Base-by-base conservation (phyloP, 2,888 invertebrate genomes). In the Agonum fuliginosum region DNA sequence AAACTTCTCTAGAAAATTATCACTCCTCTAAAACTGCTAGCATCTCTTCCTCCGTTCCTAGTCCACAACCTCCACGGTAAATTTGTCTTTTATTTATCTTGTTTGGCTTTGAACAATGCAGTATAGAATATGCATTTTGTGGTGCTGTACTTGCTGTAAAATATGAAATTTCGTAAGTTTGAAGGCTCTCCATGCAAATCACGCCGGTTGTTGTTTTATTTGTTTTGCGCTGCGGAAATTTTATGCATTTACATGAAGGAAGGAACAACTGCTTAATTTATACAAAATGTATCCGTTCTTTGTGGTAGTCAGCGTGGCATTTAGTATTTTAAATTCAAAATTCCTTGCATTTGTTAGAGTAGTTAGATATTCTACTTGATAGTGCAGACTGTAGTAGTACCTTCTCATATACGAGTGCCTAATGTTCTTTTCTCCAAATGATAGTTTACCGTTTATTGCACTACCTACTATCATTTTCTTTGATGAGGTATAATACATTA, bases 241-340 rank as follows among this genome's bases (percentile, higher is more conserved):
- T 54, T 54, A 27, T 54, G 54, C 27, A 54, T 54, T 54, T 54
- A 54, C 54, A 54, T 54, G 20, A 54, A 54, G 54, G 27, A 54
- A 46, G 27, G 24, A 24, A 24, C 54, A 54, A 27, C 54, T 24
- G 54, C 12, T 54, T 54, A 54, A 54, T 54, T 54, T 54, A 54
- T 54, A 24, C 54, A 54, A 24, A 54, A 54, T 48, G n/a, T 48
- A 48, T 24, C 54, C 54, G 17, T 10, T 27, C 22, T 54, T 54
- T 27, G 54, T 24, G n/a, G 6, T 24, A 5, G 6, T 24, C 54
- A 14, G 24, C 27, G 24, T 54, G 27, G 24, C 54, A 54, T 54
- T 54, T 27, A 46, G 17, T 46, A 8, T 12, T 54, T 24, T 24
- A 54, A 24, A 54, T 54, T 54, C 24, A 14, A 54, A 24, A 54